Evolutionary conservation across 2,797 vertebrate genomes (phyloP).

Genomic region (Melopsittacus undulatus): DNA sequence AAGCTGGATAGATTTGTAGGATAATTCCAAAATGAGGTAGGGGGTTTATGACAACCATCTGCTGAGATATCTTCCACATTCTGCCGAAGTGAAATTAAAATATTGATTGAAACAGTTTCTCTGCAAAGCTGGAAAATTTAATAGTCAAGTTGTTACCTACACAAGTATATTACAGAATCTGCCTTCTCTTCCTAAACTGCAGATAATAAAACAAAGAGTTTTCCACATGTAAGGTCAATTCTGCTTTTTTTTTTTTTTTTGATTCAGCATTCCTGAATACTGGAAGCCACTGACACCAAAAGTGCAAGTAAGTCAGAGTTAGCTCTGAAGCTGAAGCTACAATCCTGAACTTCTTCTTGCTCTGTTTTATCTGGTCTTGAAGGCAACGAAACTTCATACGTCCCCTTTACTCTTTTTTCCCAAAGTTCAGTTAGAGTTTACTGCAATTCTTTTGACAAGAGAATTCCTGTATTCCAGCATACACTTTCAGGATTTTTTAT

Average conservation of each 20-base stretch:
- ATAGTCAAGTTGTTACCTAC: constrained; percentile 20
- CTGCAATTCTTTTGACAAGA: background rate
- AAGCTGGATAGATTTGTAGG: constrained; percentile 60
- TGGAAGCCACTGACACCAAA: background rate
- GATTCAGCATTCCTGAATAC: background rate
- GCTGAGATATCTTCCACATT: constrained; percentile 54
- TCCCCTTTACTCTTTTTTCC: background rate
- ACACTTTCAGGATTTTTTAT: background rate
- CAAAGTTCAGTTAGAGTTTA: background rate
- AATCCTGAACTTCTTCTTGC: background rate
- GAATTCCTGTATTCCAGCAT: background rate
- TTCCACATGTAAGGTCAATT: background rate
- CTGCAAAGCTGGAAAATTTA: constrained; percentile 50
- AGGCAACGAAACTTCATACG: background rate
- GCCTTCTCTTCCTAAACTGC: constrained; percentile 9
- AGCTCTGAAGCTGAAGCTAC: background rate
- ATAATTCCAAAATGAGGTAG: constrained; percentile 56
- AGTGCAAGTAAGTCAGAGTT: background rate
- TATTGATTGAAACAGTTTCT: constrained; percentile 64
- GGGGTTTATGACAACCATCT: constrained; percentile 72
- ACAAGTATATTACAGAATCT: background rate
- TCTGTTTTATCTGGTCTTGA: background rate
- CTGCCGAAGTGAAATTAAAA: constrained; percentile 63
- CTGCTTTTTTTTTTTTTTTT: background rate
- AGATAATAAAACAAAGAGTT: background rate